A percentile compares a stretch with the other conserved stretches of the same genome.
phyloP scores from a whole-genome alignment of 2,888 invertebrate species.

The Coecobrya sp. region DNA sequence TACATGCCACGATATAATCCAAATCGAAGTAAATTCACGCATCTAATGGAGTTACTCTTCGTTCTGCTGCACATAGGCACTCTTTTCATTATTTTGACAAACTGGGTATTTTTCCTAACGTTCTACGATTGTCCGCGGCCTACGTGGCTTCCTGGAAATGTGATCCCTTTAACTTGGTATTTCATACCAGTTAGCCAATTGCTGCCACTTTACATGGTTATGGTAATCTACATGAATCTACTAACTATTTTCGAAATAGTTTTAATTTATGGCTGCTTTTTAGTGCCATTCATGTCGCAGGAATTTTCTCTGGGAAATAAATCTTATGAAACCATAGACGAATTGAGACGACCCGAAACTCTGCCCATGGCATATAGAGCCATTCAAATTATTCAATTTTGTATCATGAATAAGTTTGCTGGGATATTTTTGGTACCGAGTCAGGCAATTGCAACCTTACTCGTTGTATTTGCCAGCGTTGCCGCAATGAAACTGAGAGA shows the following conservation, averaged over 20 bases:
- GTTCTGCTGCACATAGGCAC: background rate
- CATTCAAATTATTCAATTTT: background rate
- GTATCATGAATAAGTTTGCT: background rate
- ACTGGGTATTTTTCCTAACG: background rate
- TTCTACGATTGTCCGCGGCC: background rate
- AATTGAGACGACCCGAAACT: background rate
- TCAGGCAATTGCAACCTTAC: background rate
- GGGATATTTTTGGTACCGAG: constrained; percentile 1
- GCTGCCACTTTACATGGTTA: background rate
- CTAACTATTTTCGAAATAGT: background rate
- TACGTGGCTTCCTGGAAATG: background rate
- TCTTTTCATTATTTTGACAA: background rate
- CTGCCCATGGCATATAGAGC: background rate
- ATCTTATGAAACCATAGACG: background rate
- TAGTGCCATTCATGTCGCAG: background rate
- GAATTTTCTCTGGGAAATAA: background rate
- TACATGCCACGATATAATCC: background rate
- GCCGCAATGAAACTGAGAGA: background rate
- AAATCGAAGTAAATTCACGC: background rate
- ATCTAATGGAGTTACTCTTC: background rate
- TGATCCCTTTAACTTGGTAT: background rate
- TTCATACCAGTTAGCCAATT: background rate
- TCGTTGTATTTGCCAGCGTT: background rate
- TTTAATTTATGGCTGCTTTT: background rate
- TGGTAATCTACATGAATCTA: background rate